Base-by-base conservation (phyloP, 2,888 invertebrate species). In the Luperina nickerlii region DNA sequence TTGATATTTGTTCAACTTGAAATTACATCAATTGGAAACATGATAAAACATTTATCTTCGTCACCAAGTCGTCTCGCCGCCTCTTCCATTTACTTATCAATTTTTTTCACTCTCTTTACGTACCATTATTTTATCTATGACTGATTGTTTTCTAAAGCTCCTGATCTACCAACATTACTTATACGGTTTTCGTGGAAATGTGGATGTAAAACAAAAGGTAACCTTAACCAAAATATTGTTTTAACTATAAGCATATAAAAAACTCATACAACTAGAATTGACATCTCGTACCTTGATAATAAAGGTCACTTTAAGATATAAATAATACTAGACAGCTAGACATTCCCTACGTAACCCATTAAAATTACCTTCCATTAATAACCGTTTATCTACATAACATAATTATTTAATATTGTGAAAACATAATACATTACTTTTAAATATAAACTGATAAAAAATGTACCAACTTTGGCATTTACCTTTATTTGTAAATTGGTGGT, bases 241-340 rank as follows among this genome's bases (percentile, higher is more conserved):
- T 66, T 9, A 48, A 32, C n/a, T 20, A 2, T 20, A n/a, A 78
- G 32, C n/a, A 66, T 57, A 66, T 57, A 6, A 70, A 63, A 45
- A 45, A 71, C 1, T 11, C 5, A 80, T 54, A 32, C 13, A n/a
- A 5, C 11, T 18, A 18, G 1, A 62, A 32, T n/a, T 81, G n/a
- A 62, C 11, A 74, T 62, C 38, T 67, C 11, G 18, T 54, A 15
- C 7, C 8, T 70, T 9, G 15, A 54, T n/a, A 42, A 11, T 38
- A 54, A 77, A 76, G 62, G 83, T 71, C 62, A 78, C 9, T 3
- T 73, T 2, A 27, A 70, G 32, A 42, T 45, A 73, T 69, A 60
- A 83, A 69, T 76, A 70, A 32, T 7, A 42, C 20, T 51, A 51
- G 24, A 18, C 24, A 32, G 8, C 27, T n/a, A 76, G 11, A n/a